These are phyloP conservation scores for Trachelus iudaicus DNA, from an alignment of 2,888 invertebrate genomes.

Conservation along the genomic window DNA sequence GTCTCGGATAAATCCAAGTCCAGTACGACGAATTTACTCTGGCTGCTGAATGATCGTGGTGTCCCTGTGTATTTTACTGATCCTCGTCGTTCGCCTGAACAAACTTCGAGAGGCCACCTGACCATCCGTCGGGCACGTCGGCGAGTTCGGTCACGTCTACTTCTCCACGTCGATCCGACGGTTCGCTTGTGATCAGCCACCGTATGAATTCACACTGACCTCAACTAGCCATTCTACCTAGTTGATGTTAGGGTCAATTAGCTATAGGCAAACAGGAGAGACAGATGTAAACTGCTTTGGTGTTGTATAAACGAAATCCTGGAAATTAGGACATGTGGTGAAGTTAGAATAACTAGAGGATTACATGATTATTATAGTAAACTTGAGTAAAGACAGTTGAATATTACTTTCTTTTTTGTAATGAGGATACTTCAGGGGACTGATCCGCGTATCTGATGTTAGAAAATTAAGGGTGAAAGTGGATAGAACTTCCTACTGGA, in stretches of 20 bases:
- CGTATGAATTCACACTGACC: background rate
- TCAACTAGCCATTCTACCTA: background rate
- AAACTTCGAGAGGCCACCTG: constrained; percentile 47
- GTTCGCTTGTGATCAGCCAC: background rate
- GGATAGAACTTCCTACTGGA: background rate
- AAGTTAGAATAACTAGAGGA: background rate
- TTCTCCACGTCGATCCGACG: background rate
- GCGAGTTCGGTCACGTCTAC: background rate
- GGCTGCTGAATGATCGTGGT: background rate
- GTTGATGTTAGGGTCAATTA: background rate
- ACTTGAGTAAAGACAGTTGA: background rate
- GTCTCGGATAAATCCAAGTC: background rate
- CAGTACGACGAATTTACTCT: background rate
- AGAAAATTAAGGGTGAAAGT: background rate
- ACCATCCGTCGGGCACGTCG: constrained; percentile 44
- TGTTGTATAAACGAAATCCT: background rate
- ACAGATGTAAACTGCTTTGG: background rate
- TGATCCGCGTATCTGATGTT: background rate
- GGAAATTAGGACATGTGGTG: background rate
- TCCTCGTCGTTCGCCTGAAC: constrained; percentile 45
- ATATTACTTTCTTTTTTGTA: background rate
- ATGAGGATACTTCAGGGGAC: background rate
- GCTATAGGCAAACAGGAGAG: background rate
- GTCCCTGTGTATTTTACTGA: constrained; percentile 38
- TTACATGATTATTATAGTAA: background rate